Conservation (phyloP, 1,140 invertebrate species). For the Psilanteris sp. region DNA sequence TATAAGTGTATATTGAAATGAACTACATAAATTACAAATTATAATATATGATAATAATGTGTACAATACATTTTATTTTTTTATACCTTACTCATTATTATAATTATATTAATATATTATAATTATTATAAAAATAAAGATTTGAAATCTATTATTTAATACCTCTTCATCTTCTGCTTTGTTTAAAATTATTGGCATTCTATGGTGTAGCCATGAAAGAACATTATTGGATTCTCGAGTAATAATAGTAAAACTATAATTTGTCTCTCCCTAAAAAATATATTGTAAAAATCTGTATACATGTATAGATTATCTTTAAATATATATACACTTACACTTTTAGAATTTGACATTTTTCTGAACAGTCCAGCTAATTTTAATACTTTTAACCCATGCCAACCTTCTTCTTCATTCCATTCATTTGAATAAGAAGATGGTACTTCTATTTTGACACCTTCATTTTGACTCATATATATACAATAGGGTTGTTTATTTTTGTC, state of each 20-base stretch:
- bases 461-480: slow-evolving; percentile 86
- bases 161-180: slow-evolving; percentile 85
- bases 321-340: slow-evolving; percentile 34
- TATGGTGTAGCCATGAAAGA: slow-evolving; percentile 87
- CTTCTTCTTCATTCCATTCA: slow-evolving; percentile 79
- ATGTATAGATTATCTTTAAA: neutral
- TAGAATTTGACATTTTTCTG: slow-evolving; percentile 83
- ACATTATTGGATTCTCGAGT: slow-evolving; percentile 87
- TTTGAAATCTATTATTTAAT: slow-evolving; percentile 15
- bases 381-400: slow-evolving; percentile 84
- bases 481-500: slow-evolving; percentile 86
- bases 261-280: slow-evolving; percentile 78
- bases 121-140: slow-evolving; percentile 7
- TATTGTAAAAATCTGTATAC: neutral
- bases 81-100: no score
- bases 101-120: no score
- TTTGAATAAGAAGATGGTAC: slow-evolving; percentile 81
- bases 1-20: no score
- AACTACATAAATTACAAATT: no score
- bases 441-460: slow-evolving; percentile 80
- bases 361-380: slow-evolving; percentile 90
- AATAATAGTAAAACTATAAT: slow-evolving; percentile 88
- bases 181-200: slow-evolving; percentile 88
- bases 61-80: no score
- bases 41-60: no score